Base-by-base conservation (phyloP, 2,113 vertebrate genomes). In the Ornithorhynchus anatinus region DNA sequence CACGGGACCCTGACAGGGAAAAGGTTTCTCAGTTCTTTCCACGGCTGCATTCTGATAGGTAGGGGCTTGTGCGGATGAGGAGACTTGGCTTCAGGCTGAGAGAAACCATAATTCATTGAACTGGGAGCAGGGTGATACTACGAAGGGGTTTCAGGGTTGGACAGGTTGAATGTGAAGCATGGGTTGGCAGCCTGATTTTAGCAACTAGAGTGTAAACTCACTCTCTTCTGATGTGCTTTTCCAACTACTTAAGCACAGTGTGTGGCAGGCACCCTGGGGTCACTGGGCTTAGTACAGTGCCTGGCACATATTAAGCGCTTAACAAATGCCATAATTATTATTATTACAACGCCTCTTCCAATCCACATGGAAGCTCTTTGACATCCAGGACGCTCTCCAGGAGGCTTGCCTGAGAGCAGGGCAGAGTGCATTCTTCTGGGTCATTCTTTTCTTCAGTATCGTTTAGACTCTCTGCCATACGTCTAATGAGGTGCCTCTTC, bases 381-480 rank as follows among this genome's bases (percentile, higher is more conserved):
- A 22, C 45, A 16, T 27, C 22, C 22, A 48, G 45, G 23, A 48
- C 10, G 13, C 3, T 22, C n/a, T 19, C 25, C 63, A 63, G 73
- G 80, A 75, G 86, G 82, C 59, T 81, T 6, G 2, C 44, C 64
- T 20, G 54, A 31, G 47, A 68, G 56, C 42, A 4, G 10, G 40
- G 50, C 60, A 59, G 71, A 65, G 40, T 71, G 39, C 66, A 80
- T 53, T 59, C 64, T 65, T 39, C 72, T 40, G 69, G 81, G 59
- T 70, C 68, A 8, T 20, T 10, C 36, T 43, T 70, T 44, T 75
- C 75, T 82, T 85, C 66, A 71, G 13, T 66, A 80, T 84, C 79
- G 63, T 37, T 76, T 72, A 85, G 65, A 74, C 76, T 89, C 89
- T 79, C 74, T 86, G 79, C 88, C 84, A 81, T 82, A 86, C 88